Evolutionary conservation across 2,113 vertebrate genomes (phyloP).

Genomic region (Apaloderma vittatum): DNA sequence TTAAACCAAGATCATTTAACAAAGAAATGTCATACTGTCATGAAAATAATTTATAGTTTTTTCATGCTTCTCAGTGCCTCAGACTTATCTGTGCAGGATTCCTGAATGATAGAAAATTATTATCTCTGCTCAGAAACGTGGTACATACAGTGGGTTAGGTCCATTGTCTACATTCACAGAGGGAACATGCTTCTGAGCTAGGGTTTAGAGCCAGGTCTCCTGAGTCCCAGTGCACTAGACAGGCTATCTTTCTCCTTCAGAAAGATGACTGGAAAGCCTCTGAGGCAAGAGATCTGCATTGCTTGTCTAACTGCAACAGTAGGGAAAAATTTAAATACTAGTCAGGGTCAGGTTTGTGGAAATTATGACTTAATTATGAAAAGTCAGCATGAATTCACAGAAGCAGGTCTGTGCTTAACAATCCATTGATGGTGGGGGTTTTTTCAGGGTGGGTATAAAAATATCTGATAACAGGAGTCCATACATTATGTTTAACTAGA

Average conservation of each 20-base stretch:
- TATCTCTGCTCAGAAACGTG: neutral
- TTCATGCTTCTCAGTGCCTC: neutral
- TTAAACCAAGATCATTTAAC: neutral
- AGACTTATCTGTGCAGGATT: neutral
- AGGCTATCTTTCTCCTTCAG: neutral
- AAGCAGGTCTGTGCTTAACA: slow-evolving; percentile 38
- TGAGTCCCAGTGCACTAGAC: accelerated
- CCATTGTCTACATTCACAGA: neutral
- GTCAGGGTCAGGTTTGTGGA: slow-evolving; percentile 23
- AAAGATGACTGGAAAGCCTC: neutral
- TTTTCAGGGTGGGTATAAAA: slow-evolving; percentile 25
- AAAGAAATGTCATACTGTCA: neutral
- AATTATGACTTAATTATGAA: slow-evolving; percentile 61
- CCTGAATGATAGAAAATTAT: neutral
- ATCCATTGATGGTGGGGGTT: neutral
- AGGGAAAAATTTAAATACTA: neutral
- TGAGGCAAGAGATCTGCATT: neutral
- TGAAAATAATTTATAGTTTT: neutral
- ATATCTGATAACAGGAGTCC: slow-evolving; percentile 19
- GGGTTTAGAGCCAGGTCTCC: neutral
- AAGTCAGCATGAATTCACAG: slow-evolving; percentile 51
- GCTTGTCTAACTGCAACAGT: neutral
- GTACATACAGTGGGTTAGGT: neutral
- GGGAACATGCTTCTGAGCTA: neutral
- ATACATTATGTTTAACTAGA: slow-evolving; percentile 29